Evolutionary conservation across 2,113 vertebrate genomes (phyloP), one percentile per base, ranked within the genome.

Genomic region (Entelurus aequoreus): DNA sequence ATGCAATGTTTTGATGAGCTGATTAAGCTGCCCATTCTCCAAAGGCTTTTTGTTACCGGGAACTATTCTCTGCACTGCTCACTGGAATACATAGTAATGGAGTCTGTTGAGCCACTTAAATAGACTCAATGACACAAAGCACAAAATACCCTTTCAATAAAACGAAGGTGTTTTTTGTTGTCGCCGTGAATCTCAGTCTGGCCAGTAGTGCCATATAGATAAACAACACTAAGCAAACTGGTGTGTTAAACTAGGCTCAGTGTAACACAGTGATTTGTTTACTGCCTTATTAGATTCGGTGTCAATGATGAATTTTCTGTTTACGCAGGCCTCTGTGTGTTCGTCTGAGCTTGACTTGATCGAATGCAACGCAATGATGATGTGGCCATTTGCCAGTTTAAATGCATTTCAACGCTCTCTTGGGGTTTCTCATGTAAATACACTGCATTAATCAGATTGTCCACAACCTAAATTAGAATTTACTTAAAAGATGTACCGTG

Each of bases 1-100:
- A 71, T 50, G 38, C 63, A 60, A 2, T 65, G 53, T 65, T 81
- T 63, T 75, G 53, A 85, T 60, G 56, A 82, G 66, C 68, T 75
- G 69, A 81, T 79, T 76, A 75, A 56, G 65, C 47, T 38, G 55
- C 63, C 42, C 48, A 60, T 74, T 69, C 36, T 69, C 62, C 50
- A 86, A 83, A 81, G 71, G 70, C 65, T 77, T 79, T 78, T 74
- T 76, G 70, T 81, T 77, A 83, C 71, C 63, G 61, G 58, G 49
- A 4, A 71, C 62, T 53, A 8, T 62, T 52, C 66, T 46, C 46
- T 1, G 5, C 52, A 60, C 21, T 44, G 38, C 49, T 35, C 46
- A 40, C 56, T 7, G 6, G 48, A 65, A 53, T 14, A 59, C n/a
- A 52, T 71, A 65, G 37, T 68, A 54, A 67, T 71, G 37, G 44